These are phyloP conservation scores for Xenops minutus DNA, from an alignment of 2,797 vertebrate species.

Conservation along the genomic window DNA sequence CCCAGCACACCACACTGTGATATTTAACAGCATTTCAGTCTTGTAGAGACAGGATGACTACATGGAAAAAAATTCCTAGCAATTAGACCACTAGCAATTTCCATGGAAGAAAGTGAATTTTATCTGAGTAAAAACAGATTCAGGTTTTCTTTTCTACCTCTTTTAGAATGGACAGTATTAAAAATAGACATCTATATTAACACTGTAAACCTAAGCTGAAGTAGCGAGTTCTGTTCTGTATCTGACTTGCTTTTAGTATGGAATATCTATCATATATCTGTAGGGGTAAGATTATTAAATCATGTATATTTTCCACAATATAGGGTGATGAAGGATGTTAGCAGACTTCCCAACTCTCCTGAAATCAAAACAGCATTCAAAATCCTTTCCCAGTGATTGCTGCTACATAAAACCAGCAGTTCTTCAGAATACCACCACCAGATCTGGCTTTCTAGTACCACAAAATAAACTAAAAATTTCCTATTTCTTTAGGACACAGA, in stretches of 20 bases:
- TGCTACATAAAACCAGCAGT: not conserved
- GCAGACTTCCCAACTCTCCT: not conserved
- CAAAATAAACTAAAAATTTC: constrained; percentile 3
- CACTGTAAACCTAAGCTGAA: not conserved
- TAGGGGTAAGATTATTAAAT: not conserved
- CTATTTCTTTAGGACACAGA: constrained; percentile 26
- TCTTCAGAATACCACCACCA: not conserved
- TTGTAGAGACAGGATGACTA: not conserved
- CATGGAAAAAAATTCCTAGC: not conserved
- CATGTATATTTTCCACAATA: not conserved
- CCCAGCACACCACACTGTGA: not conserved
- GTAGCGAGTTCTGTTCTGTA: accelerated
- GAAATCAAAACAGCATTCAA: not conserved
- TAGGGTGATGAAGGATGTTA: not conserved
- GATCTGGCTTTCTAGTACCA: not conserved
- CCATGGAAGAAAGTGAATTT: not conserved
- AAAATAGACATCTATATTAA: not conserved
- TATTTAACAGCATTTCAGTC: not conserved
- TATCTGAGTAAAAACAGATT: not conserved
- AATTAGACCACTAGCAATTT: not conserved
- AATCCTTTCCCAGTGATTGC: not conserved
- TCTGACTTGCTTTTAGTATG: not conserved
- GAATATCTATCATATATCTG: not conserved
- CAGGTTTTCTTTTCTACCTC: not conserved
- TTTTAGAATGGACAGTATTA: not conserved